Evolutionary conservation across 2,113 vertebrate genomes (phyloP).

Genomic region (Hemicordylus capensis): DNA sequence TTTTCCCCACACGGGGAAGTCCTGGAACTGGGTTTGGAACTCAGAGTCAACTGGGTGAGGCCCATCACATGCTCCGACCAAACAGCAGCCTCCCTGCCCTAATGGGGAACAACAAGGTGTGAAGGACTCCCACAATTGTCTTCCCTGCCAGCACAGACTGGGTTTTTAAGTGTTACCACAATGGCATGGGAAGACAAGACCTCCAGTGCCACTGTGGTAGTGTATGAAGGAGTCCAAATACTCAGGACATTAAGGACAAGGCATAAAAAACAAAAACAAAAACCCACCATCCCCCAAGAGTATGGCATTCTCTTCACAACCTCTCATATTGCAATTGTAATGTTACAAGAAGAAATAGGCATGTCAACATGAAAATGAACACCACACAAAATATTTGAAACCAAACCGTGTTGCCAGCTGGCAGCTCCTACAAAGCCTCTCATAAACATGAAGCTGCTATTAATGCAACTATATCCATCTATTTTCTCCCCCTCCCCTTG

Average conservation of each 20-base stretch:
- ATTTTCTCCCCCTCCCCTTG: background rate
- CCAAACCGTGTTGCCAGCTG: background rate
- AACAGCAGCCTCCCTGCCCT: background rate
- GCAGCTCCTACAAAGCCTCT: background rate
- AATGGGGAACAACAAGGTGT: background rate
- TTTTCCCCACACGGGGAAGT: background rate
- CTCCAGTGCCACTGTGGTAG: background rate
- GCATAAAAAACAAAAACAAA: background rate
- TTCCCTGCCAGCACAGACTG: too few relatives aligned
- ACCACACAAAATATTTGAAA: constrained; percentile 29
- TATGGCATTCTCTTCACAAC: background rate
- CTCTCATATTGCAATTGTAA: constrained; percentile 25
- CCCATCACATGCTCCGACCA: background rate
- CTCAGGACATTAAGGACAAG: background rate
- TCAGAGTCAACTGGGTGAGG: background rate
- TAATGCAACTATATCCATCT: background rate
- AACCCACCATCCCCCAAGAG: background rate
- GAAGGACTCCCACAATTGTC: background rate
- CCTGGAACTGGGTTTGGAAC: background rate
- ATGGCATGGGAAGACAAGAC: background rate
- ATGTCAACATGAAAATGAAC: constrained; percentile 42
- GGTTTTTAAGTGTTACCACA: background rate
- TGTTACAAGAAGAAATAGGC: constrained; percentile 14
- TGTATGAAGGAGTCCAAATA: background rate
- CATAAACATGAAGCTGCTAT: constrained; percentile 11